These are phyloP conservation scores for Penelope pileata DNA, from an alignment of 2,113 vertebrate species.

Conservation along the genomic window DNA sequence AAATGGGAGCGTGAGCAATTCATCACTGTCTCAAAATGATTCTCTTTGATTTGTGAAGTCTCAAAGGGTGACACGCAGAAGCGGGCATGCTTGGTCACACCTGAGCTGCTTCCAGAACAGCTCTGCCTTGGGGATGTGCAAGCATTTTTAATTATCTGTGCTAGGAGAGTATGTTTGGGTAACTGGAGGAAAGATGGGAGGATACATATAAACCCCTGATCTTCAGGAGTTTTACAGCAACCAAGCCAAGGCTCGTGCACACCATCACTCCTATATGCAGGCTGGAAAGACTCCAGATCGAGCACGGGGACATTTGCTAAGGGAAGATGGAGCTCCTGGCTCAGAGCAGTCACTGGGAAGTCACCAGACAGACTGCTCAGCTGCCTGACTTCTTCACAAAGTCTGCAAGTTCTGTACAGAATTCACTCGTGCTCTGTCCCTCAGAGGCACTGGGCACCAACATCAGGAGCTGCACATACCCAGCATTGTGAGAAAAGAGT, in stretches of 20 bases:
- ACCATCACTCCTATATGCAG: not conserved
- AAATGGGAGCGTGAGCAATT: not conserved
- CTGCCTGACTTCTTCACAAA: not conserved
- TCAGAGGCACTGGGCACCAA: not conserved
- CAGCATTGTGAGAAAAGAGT: accelerated
- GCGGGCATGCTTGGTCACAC: not conserved
- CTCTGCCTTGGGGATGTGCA: not conserved
- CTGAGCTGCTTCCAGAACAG: not conserved
- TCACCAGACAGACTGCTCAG: not conserved
- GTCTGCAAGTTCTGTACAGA: not conserved
- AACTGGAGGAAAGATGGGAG: not conserved
- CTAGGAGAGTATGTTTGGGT: not conserved
- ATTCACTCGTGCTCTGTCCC: not conserved
- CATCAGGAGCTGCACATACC: not conserved
- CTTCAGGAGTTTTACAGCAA: not conserved
- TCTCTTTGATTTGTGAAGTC: not conserved
- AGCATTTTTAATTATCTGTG: not conserved
- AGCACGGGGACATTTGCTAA: not conserved
- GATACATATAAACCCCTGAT: not conserved
- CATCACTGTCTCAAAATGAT: accelerated
- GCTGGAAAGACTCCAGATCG: not conserved
- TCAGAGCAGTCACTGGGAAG: not conserved
- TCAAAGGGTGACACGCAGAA: not conserved
- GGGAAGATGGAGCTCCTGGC: not conserved
- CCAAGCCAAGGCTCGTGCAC: not conserved